phyloP scores from a whole-genome alignment of 1,140 invertebrate genomes.

The Steinernema feltiae region DNA sequence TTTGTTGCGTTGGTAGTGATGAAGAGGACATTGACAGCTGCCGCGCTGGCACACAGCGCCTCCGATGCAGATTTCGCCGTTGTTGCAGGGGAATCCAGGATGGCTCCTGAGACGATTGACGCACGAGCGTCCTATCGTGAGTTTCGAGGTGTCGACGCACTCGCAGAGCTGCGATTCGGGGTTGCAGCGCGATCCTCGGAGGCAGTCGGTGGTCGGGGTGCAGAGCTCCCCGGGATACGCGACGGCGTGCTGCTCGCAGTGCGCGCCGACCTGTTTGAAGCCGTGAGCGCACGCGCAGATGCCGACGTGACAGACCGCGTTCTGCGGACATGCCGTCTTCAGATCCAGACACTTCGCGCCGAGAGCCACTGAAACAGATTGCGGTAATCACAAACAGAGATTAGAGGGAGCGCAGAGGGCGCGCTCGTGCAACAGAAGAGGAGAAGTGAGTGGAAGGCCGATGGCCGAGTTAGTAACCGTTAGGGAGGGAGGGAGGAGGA shows the following conservation, averaged over 20 bases:
- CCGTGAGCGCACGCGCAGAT: not conserved
- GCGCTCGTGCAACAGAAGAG: not conserved
- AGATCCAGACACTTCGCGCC: not conserved
- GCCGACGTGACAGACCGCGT: not conserved
- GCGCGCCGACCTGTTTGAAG: not conserved
- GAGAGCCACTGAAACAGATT: conserved; percentile 1
- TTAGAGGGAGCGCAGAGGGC: not conserved
- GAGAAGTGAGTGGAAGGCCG: not conserved
- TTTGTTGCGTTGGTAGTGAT: conserved; percentile 26
- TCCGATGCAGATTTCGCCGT: conserved; percentile 37
- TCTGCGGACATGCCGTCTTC: not conserved
- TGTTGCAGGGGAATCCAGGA: conserved; percentile 36
- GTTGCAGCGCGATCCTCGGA: not conserved
- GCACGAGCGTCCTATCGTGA: conserved; percentile 28
- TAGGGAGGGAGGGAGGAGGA: too few relatives aligned
- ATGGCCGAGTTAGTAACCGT: not conserved
- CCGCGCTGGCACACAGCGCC: conserved; percentile 27
- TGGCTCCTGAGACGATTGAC: conserved; percentile 29
- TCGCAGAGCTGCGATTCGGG: not conserved
- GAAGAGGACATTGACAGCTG: conserved; percentile 25
- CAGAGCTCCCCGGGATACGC: not conserved
- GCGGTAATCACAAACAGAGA: not conserved
- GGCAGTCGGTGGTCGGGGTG: not conserved
- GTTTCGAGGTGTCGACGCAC: not conserved
- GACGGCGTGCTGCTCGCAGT: not conserved